phyloP scores from a whole-genome alignment of 2,888 invertebrate species.

The Ptychoptera albimana region DNA sequence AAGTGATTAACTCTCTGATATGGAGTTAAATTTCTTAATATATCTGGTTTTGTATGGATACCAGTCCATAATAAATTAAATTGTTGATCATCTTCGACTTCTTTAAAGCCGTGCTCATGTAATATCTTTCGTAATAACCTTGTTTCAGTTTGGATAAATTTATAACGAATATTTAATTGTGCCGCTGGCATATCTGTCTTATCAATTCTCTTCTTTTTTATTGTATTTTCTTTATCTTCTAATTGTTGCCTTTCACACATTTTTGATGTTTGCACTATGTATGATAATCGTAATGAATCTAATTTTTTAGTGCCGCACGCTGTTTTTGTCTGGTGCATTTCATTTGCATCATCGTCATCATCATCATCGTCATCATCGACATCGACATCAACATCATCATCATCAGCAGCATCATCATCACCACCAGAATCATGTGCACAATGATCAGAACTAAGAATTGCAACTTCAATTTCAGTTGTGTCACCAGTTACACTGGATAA shows the following conservation, averaged over 20 bases:
- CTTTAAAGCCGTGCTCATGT: slow-evolving; percentile 60
- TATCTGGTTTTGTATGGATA: slow-evolving; percentile 79
- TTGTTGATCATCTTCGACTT: slow-evolving; percentile 50
- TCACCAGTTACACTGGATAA: slow-evolving; percentile 25
- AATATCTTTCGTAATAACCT: slow-evolving; percentile 59
- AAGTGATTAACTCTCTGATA: slow-evolving; percentile 94
- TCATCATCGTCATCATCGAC: slow-evolving; percentile 3
- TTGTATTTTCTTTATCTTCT: slow-evolving; percentile 4
- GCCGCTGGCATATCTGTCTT: slow-evolving; percentile 43
- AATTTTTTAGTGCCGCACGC: too few relatives aligned
- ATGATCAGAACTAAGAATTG: slow-evolving; percentile 18
- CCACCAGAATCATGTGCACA: background rate
- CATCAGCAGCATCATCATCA: background rate
- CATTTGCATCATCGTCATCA: background rate
- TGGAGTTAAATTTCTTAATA: slow-evolving; percentile 60
- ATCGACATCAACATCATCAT: slow-evolving; percentile 8
- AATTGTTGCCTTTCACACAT: background rate
- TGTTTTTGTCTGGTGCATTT: too few relatives aligned
- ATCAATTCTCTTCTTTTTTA: slow-evolving; percentile 13
- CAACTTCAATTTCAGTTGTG: slow-evolving; percentile 37
- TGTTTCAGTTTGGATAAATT: slow-evolving; percentile 66
- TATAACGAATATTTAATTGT: slow-evolving; percentile 59
- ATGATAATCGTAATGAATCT: too few relatives aligned
- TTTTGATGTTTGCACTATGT: background rate
- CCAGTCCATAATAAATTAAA: slow-evolving; percentile 90